Evolutionary conservation across 2,113 vertebrate species (phyloP).

Genomic region (Ciconia boyciana): DNA sequence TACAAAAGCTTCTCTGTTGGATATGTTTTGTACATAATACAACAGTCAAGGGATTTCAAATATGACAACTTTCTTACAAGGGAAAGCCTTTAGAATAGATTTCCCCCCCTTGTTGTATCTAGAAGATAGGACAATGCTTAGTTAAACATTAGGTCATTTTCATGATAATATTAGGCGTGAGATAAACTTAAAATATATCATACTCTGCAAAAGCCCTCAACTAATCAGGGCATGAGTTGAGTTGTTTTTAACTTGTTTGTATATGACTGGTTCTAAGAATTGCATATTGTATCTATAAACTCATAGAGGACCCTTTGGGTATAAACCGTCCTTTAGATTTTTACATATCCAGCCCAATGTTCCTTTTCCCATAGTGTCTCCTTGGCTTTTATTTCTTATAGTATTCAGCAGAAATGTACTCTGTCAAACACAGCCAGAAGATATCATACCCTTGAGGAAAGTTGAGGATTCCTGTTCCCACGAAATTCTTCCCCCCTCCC

Average conservation of each 20-base stretch:
- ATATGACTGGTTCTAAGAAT: constrained; percentile 40
- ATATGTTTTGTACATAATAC: neutral
- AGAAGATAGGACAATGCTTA: constrained; percentile 14
- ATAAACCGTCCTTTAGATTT: constrained; percentile 36
- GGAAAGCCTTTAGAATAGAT: neutral
- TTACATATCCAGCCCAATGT: constrained; percentile 15
- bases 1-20: neutral
- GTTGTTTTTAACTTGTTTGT: neutral
- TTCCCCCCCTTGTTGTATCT: neutral
- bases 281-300: neutral
- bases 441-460: constrained; percentile 39
- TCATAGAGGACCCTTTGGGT: constrained; percentile 15
- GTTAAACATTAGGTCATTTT: constrained; percentile 53
- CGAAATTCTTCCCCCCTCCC: neutral
- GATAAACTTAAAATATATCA: constrained; percentile 40
- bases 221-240: neutral
- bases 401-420: constrained; percentile 55
- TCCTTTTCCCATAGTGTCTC: constrained; percentile 39
- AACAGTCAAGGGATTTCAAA: neutral
- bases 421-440: constrained; percentile 50
- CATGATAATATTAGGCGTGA: neutral
- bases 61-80: neutral
- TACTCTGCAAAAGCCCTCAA: neutral
- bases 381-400: constrained; percentile 50
- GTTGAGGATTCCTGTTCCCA: neutral